Conservation (phyloP, 1,140 invertebrate species). For the Diplogasteroides magnus region DNA sequence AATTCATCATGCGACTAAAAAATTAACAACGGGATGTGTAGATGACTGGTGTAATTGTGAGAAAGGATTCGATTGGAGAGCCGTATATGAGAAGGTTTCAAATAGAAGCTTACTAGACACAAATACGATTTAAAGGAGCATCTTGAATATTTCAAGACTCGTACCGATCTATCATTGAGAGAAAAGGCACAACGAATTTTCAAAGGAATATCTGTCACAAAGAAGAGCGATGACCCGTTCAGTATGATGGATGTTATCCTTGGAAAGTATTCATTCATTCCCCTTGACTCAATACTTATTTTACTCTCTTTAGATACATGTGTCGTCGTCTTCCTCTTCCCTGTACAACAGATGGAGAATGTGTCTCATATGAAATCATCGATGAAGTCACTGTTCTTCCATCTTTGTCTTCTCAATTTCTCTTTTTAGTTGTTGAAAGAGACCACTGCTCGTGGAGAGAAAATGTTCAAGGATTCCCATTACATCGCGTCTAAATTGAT, state of each 20-base stretch:
- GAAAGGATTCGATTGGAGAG: too few relatives aligned
- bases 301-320: too few relatives aligned
- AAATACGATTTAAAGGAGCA: not conserved
- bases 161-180: not conserved
- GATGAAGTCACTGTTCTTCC: not conserved
- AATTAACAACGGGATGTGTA: too few relatives aligned
- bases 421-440: slow-evolving; percentile 1
- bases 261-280: too few relatives aligned
- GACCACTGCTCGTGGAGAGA: slow-evolving; percentile 7
- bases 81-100: too few relatives aligned
- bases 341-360: slow-evolving; percentile 10
- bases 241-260: slow-evolving; percentile 13
- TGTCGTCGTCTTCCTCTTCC: slow-evolving; percentile 22
- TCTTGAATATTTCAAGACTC: not conserved
- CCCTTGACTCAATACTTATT: too few relatives aligned
- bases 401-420: not conserved
- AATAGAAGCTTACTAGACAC: too few relatives aligned
- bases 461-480: slow-evolving; percentile 19
- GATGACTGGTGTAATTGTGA: too few relatives aligned
- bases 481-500: slow-evolving; percentile 8
- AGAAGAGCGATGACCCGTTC: slow-evolving; percentile 8
- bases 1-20: too few relatives aligned
- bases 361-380: slow-evolving; percentile 14
- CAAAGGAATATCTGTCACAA: not conserved
- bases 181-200: not conserved